These are phyloP conservation scores for Asobara japonica DNA, from an alignment of 1,140 invertebrate genomes.

Conservation along the genomic window DNA sequence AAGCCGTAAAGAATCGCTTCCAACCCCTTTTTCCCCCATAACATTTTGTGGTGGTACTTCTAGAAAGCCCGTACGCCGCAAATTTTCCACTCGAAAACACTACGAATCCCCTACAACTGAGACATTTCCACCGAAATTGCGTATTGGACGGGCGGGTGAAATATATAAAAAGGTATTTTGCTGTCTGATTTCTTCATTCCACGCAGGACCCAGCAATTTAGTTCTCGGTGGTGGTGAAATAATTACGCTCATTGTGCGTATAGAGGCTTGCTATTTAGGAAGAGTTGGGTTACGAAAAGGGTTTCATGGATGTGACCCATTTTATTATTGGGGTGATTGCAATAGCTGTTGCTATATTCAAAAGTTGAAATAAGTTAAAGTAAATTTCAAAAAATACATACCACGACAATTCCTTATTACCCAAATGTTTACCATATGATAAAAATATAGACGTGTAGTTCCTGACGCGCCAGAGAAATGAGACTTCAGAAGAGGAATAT, in stretches of 20 bases:
- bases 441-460: too few relatives aligned
- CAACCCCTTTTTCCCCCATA: constrained; percentile 32
- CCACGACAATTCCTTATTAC: too few relatives aligned
- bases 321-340: too few relatives aligned
- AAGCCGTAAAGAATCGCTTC: constrained; percentile 36
- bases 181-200: neutral
- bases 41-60: constrained; percentile 45
- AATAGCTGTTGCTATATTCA: too few relatives aligned
- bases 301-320: too few relatives aligned
- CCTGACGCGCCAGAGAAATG: too few relatives aligned
- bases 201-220: neutral
- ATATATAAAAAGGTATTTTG: neutral
- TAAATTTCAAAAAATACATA: too few relatives aligned
- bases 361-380: too few relatives aligned
- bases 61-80: constrained; percentile 43
- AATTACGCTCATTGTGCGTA: neutral
- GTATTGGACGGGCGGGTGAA: neutral
- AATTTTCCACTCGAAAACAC: constrained; percentile 37
- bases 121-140: constrained; percentile 8
- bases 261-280: too few relatives aligned
- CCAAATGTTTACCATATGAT: too few relatives aligned
- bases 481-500: too few relatives aligned
- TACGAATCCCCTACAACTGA: constrained; percentile 28
- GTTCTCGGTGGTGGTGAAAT: neutral
- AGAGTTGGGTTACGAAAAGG: too few relatives aligned